Conservation (phyloP, 2,888 invertebrate species). For the Beris chalybata region DNA sequence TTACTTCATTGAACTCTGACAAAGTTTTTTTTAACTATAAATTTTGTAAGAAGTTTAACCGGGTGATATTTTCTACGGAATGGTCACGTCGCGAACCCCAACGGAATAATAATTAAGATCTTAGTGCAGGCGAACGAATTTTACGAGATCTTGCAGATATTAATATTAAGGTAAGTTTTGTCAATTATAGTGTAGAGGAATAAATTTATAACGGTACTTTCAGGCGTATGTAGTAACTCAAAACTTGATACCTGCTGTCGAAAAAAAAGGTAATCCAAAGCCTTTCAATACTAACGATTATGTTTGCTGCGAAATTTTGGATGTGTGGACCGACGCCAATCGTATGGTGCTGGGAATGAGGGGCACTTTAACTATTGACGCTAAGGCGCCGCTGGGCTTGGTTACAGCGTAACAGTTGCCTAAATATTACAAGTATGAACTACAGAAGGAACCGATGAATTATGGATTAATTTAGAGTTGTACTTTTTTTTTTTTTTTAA, state of each 20-base stretch:
- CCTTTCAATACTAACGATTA: constrained; percentile 81
- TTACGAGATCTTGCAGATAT: no score
- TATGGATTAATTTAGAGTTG: no score
- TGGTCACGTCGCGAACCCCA: constrained; percentile 73
- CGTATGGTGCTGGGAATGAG: constrained; percentile 88
- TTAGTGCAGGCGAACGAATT: constrained; percentile 77
- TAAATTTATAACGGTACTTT: constrained; percentile 35
- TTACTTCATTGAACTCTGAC: not conserved
- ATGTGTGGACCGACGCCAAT: no score
- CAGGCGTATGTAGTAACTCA: constrained; percentile 41
- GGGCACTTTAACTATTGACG: constrained; percentile 70
- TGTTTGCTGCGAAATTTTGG: no score
- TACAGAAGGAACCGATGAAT: not conserved
- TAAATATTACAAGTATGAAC: constrained; percentile 75
- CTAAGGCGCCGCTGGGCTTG: constrained; percentile 77
- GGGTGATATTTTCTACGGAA: constrained; percentile 79
- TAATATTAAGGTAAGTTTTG: no score
- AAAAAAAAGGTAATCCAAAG: constrained; percentile 77
- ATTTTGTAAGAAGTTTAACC: constrained; percentile 54
- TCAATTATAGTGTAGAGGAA: constrained; percentile 87
- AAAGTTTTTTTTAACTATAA: not conserved
- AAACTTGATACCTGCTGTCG: constrained; percentile 60
- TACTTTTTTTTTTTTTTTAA: no score
- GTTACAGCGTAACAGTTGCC: constrained; percentile 82
- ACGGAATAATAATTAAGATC: constrained; percentile 77